A percentile compares a stretch with the other conserved stretches of the same genome.
Conservation (phyloP, 2,113 vertebrate genomes). For the Anoura caudifer region DNA sequence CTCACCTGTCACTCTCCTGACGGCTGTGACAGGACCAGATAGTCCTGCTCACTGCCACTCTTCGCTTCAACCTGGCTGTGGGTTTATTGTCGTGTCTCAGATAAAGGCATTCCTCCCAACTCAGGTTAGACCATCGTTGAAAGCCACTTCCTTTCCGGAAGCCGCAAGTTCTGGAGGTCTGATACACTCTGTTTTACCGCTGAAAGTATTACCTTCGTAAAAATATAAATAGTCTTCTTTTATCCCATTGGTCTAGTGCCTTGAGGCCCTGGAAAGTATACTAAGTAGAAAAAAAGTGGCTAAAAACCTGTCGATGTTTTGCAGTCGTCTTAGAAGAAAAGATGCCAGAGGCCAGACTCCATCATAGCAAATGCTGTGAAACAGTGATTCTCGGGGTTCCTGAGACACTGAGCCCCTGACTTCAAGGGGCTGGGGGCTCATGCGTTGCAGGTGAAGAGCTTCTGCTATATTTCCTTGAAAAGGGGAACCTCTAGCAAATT, state of each 20-base stretch:
- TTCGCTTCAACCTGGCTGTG: neutral
- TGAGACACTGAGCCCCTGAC: neutral
- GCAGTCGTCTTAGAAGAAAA: neutral
- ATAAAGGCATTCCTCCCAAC: conserved; percentile 5
- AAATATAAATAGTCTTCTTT: neutral
- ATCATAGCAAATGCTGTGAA: neutral
- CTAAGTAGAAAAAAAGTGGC: neutral
- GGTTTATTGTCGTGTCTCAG: neutral
- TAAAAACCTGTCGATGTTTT: neutral
- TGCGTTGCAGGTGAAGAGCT: neutral
- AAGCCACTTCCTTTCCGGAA: neutral
- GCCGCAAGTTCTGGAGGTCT: neutral
- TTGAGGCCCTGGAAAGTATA: neutral
- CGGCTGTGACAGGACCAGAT: conserved; percentile 22
- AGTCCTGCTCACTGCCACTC: neutral
- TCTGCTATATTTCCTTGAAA: neutral
- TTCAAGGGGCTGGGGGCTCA: too few relatives aligned
- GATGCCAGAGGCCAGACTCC: neutral
- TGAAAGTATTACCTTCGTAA: neutral
- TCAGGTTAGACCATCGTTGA: neutral
- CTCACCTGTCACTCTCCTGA: neutral
- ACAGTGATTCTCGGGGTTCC: neutral
- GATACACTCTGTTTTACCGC: neutral
- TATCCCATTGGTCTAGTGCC: neutral
- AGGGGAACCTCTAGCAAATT: neutral